Conservation (phyloP, 2,888 invertebrate genomes). For the Lordiphosa andalusiaca region DNA sequence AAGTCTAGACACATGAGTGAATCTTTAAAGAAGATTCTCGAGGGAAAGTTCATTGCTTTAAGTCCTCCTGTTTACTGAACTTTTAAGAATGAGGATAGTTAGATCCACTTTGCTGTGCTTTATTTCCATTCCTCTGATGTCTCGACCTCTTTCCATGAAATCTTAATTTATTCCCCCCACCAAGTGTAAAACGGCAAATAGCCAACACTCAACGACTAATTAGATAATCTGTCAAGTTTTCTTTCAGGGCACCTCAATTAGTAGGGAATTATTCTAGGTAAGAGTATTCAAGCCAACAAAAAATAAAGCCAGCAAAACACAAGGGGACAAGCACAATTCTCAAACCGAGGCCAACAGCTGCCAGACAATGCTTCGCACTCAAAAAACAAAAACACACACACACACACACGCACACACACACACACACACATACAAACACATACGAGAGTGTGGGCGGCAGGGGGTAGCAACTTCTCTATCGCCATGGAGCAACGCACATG, state of each 20-base stretch:
- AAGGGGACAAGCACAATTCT: conserved; percentile 38
- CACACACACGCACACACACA: too few species aligned
- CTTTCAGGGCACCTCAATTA: too few species aligned
- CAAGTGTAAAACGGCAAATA: too few species aligned
- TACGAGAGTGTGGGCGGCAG: not conserved
- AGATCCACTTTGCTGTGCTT: too few species aligned
- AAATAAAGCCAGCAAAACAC: conserved; percentile 6
- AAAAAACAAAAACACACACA: conserved; percentile 8
- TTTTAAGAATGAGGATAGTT: too few species aligned
- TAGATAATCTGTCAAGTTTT: not conserved
- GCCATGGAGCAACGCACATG: conserved; percentile 33
- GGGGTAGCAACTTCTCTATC: conserved; percentile 23
- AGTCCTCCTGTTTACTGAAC: too few species aligned
- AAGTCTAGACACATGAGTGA: too few species aligned
- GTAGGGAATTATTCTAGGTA: not conserved
- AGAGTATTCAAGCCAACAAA: conserved; percentile 9
- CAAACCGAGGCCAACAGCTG: conserved; percentile 56
- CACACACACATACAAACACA: conserved; percentile 17
- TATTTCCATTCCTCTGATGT: too few species aligned
- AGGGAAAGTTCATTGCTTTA: too few species aligned
- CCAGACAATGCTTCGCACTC: conserved; percentile 47
- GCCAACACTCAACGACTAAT: conserved; percentile 1
- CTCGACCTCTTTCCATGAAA: too few species aligned
- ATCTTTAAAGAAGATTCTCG: too few species aligned
- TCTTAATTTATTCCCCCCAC: too few species aligned